These are phyloP conservation scores for Urocynchramus pylzowi DNA, from an alignment of 2,113 vertebrate genomes.

Conservation along the genomic window DNA sequence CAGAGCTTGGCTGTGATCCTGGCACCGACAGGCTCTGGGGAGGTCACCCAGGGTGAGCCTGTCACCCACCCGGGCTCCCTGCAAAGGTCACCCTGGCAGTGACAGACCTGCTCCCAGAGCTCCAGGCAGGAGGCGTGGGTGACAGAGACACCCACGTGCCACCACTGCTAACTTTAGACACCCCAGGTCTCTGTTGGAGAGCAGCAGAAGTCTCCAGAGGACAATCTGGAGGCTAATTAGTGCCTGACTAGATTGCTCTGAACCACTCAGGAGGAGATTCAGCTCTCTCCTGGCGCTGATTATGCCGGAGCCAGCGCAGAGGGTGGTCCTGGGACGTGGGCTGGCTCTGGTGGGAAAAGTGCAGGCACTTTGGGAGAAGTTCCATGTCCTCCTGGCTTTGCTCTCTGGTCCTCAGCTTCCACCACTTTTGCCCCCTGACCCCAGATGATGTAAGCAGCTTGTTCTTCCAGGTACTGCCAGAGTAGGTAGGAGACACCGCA, in stretches of 20 bases:
- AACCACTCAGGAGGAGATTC: not conserved
- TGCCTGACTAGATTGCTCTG: not conserved
- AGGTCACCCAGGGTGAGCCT: not conserved
- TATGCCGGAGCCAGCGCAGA: fast-evolving
- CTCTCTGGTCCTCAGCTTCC: not conserved
- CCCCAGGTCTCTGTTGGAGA: fast-evolving
- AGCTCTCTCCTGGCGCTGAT: not conserved
- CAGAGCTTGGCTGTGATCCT: not conserved
- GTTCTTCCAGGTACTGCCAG: not conserved
- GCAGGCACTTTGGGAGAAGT: not conserved
- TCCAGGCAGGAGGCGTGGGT: not conserved
- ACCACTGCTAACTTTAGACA: not conserved
- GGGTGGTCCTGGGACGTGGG: not conserved
- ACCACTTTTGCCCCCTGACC: not conserved
- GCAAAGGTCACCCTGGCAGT: not conserved
- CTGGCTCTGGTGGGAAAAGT: not conserved
- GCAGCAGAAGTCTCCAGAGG: not conserved
- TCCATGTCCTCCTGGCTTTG: not conserved
- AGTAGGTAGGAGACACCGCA: fast-evolving
- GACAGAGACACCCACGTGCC: not conserved
- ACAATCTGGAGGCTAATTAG: not conserved
- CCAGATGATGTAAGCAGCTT: not conserved
- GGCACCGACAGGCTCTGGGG: fast-evolving
- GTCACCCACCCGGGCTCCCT: not conserved
- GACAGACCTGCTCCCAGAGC: not conserved